phyloP scores from a whole-genome alignment of 2,797 vertebrate genomes.

The Alectoris magna region DNA sequence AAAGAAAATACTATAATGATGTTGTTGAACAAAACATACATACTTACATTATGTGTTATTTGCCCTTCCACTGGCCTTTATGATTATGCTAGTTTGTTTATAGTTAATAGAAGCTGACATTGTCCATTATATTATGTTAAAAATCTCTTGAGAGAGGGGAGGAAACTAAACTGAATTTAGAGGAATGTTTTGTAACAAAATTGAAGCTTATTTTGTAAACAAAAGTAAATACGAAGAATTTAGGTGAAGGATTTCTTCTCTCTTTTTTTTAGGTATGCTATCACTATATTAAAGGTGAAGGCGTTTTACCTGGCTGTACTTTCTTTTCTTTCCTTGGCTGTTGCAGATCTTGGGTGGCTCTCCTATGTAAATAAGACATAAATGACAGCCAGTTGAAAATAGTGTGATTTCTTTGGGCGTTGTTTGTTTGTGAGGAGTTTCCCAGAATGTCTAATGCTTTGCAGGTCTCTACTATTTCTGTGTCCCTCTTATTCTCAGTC shows the following conservation, averaged over 20 bases:
- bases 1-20: neutral
- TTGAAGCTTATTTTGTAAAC: neutral
- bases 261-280: neutral
- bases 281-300: neutral
- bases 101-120: neutral
- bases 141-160: neutral
- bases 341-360: neutral
- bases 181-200: neutral
- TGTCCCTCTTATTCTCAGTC: neutral
- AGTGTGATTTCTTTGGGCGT: neutral
- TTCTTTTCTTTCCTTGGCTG: neutral
- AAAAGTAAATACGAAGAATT: neutral
- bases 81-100: neutral
- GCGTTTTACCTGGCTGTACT: neutral
- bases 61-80: neutral
- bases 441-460: neutral
- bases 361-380: neutral
- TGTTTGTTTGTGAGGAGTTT: neutral
- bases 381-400: neutral
- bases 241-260: neutral
- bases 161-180: neutral
- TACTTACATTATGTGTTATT: neutral
- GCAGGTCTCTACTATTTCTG: rapidly evolving
- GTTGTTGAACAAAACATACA: neutral
- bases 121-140: neutral